phyloP scores from a whole-genome alignment of 2,797 vertebrate species.

The Bothrops alternatus region DNA sequence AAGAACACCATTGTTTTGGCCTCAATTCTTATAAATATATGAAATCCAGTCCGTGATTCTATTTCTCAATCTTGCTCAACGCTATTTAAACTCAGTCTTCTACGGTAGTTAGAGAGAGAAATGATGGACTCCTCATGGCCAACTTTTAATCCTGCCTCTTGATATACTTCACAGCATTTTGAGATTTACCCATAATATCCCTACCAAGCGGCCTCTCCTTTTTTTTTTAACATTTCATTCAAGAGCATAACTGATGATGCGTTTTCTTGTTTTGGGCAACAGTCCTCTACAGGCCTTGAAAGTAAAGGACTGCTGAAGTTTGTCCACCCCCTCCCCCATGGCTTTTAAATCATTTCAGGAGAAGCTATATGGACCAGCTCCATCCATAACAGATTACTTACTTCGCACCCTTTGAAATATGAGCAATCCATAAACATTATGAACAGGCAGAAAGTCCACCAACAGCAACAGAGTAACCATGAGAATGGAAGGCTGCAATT shows the following conservation, averaged over 20 bases:
- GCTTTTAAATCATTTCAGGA: too few relatives aligned
- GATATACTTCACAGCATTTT: background rate
- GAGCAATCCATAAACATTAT: background rate
- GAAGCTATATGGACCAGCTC: background rate
- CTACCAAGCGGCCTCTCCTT: background rate
- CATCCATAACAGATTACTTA: background rate
- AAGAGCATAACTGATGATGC: too few relatives aligned
- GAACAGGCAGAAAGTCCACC: background rate
- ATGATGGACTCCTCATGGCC: background rate
- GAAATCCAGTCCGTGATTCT: background rate
- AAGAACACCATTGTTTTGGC: background rate
- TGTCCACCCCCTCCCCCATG: too few relatives aligned
- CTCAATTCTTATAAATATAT: background rate
- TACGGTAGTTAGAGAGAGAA: background rate
- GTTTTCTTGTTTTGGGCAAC: background rate
- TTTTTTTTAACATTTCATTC: background rate
- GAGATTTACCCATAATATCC: background rate
- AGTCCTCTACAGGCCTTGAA: background rate
- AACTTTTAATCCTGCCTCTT: background rate
- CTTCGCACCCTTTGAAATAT: background rate
- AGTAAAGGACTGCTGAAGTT: background rate
- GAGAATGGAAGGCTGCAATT: background rate
- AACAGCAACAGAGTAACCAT: background rate
- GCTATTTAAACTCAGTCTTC: background rate
- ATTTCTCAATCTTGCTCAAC: background rate